Base-by-base conservation (phyloP, 2,888 invertebrate genomes). In the Lacanobia wlatinum region DNA sequence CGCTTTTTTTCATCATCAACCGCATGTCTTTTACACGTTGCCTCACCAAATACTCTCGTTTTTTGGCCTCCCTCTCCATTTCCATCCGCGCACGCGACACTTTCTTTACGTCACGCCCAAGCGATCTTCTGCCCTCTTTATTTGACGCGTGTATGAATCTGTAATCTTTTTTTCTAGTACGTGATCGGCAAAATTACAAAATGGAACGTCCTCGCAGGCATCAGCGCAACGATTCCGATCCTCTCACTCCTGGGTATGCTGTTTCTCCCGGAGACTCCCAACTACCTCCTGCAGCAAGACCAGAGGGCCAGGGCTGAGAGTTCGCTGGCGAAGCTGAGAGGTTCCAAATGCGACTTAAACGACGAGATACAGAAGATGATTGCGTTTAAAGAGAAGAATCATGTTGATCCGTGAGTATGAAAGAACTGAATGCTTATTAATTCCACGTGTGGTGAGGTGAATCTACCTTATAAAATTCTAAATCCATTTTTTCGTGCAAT, bases 231-330 rank as follows among this genome's bases (percentile, higher is more conserved):
- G 2, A 87, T 98, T 1, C 97, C 98, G 0, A 94, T 97, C 0
- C 72, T 97, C 0, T 97, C 97, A 0, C 88, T 98, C 0, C 80
- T 97, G 0, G 92, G 97, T 0, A 97, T 97, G 95, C 92, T 97
- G 38, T 89, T 97, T 16, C 96, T 97, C 68, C 98, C 98, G 0
- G 98, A 98, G 88, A 97, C 98, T 0, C 98, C 98, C 1, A 97
- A 97, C 86, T 98, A 97, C 91, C 96, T 98, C 18, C 95, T 98
- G 21, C 96, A 97, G 4, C 96, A 96, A 58, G 96, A 97, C 76
- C 96, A 96, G 78, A 96, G 96, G 52, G 96, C 97, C 43, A 95
- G 97, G 56, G 98, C 98, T 0, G 94, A 96, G 77, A 94, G 93
- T 62, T 97, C 97, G 0, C 90, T 97, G 53, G 92, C 92, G 6